Conservation (phyloP, 2,888 invertebrate species). For the Cynaeus angustus region DNA sequence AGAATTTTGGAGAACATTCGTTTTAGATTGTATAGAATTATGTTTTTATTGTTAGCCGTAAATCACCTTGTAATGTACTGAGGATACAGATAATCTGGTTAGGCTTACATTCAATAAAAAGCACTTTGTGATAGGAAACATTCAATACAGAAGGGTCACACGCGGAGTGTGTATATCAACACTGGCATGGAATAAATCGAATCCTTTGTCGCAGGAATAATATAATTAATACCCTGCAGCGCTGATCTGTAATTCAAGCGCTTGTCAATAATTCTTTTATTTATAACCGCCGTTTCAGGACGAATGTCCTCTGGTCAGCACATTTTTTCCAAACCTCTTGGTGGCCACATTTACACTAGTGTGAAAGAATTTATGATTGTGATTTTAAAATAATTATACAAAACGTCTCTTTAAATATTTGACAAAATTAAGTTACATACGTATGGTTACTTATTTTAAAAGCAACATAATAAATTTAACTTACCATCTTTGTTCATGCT, state of each 20-base stretch:
- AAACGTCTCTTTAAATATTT: too few species aligned
- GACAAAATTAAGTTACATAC: too few species aligned
- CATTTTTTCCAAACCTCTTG: too few species aligned
- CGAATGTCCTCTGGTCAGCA: constrained; percentile 1
- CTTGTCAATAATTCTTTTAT: constrained; percentile 52
- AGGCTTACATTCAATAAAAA: constrained; percentile 39
- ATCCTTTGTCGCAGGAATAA: constrained; percentile 60
- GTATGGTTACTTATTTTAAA: too few species aligned
- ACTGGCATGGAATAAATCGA: constrained; percentile 60
- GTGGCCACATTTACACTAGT: too few species aligned
- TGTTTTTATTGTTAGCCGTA: constrained; percentile 16
- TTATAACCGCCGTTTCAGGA: constrained; percentile 25
- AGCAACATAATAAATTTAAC: too few species aligned
- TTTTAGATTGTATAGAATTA: too few species aligned
- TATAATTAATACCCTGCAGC: constrained; percentile 57
- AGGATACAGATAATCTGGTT: constrained; percentile 44
- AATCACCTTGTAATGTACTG: constrained; percentile 46
- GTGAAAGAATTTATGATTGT: not conserved
- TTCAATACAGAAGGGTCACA: constrained; percentile 51
- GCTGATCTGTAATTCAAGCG: constrained; percentile 52
- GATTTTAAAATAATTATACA: too few species aligned
- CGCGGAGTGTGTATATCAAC: constrained; percentile 60
- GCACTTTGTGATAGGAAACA: constrained; percentile 53
- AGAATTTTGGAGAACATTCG: too few species aligned
- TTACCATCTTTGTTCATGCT: constrained; percentile 99